Percentiles rank a stretch among this genome's conserved stretches.
These are phyloP conservation scores for Melolontha melolontha DNA, from an alignment of 2,888 invertebrate genomes.

Conservation along the genomic window DNA sequence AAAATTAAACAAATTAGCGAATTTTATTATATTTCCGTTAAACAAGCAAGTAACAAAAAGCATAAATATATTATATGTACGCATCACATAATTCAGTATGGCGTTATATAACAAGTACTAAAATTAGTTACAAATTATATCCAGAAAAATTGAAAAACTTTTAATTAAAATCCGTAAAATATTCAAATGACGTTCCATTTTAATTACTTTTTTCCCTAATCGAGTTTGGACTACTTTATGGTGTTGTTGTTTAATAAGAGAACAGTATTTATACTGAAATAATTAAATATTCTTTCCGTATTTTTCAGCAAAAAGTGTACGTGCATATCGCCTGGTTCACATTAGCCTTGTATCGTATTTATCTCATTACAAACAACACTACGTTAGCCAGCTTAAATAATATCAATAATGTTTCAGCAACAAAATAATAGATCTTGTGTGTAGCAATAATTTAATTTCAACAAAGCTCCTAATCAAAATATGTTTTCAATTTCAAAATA, in stretches of 20 bases:
- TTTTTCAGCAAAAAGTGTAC: conserved; percentile 12
- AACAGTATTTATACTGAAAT: background rate
- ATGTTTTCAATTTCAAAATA: too few relatives aligned
- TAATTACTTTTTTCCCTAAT: conserved; percentile 12
- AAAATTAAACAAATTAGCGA: too few relatives aligned
- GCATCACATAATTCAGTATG: too few relatives aligned
- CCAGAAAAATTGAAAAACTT: conserved; percentile 6
- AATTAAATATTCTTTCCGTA: background rate
- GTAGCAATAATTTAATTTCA: too few relatives aligned
- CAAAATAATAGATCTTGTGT: background rate
- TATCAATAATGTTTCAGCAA: conserved; percentile 15
- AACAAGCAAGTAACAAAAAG: too few relatives aligned
- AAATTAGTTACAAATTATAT: background rate
- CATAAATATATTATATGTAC: too few relatives aligned
- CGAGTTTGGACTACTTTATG: conserved; percentile 10
- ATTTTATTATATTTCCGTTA: too few relatives aligned
- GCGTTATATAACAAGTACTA: too few relatives aligned
- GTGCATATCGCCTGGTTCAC: conserved; percentile 20
- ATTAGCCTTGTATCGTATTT: conserved; percentile 25
- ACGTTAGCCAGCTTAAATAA: conserved; percentile 7
- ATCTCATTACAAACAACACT: conserved; percentile 10
- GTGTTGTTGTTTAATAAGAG: background rate
- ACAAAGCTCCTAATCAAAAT: too few relatives aligned
- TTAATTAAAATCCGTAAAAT: conserved; percentile 2
- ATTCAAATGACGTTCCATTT: conserved; percentile 4